Percentiles rank a stretch among this genome's conserved stretches.
Conservation (phyloP, 1,140 invertebrate genomes). For the Latrodectus geometricus region DNA sequence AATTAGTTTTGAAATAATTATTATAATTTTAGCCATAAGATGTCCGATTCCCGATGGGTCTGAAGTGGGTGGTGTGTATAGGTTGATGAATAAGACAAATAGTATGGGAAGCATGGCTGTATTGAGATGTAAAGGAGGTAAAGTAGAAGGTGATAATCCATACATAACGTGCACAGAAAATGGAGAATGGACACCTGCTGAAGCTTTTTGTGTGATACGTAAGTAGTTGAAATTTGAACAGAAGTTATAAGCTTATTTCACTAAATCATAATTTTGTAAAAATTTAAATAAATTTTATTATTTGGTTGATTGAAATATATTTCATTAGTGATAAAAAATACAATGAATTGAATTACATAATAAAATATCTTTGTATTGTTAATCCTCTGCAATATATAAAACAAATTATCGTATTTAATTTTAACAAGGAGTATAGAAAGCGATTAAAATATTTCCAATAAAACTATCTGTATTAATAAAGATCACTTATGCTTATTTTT, state of each 20-base stretch:
- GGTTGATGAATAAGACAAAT: slow-evolving; percentile 24
- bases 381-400: too few species aligned
- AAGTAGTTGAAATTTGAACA: neutral
- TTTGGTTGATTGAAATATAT: too few species aligned
- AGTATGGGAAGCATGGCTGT: slow-evolving; percentile 49
- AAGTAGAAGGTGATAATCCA: slow-evolving; percentile 44
- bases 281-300: too few species aligned
- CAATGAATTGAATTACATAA: too few species aligned
- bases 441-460: too few species aligned
- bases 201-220: slow-evolving; percentile 44
- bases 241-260: neutral
- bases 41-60: slow-evolving; percentile 32
- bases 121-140: slow-evolving; percentile 34
- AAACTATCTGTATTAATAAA: too few species aligned
- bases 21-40: slow-evolving; percentile 24
- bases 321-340: too few species aligned
- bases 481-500: neutral
- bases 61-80: slow-evolving; percentile 21
- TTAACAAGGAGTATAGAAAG: too few species aligned
- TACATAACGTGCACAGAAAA: slow-evolving; percentile 50
- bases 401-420: too few species aligned
- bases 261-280: too few species aligned
- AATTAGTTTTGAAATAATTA: neutral
- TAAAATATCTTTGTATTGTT: too few species aligned
- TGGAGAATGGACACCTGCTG: slow-evolving; percentile 25